These are phyloP conservation scores for Leucosticte australis DNA, from an alignment of 2,113 vertebrate species.

Conservation along the genomic window DNA sequence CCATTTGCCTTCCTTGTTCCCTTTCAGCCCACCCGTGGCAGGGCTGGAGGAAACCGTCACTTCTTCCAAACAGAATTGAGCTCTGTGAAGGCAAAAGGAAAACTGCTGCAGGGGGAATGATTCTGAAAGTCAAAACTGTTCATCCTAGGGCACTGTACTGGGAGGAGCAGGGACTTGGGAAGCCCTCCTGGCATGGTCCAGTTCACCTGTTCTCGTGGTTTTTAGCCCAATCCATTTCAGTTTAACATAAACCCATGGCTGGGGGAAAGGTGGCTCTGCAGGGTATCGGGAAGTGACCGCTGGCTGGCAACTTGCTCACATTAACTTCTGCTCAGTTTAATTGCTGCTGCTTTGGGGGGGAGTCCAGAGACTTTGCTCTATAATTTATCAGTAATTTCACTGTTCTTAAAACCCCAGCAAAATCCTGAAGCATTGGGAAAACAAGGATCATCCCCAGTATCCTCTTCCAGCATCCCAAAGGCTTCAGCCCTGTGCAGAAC, in stretches of 20 bases:
- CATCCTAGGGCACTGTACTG: not conserved
- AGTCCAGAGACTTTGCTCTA: not conserved
- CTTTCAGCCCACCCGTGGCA: not conserved
- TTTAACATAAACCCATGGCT: accelerated
- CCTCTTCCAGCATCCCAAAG: not conserved
- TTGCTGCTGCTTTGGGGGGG: accelerated
- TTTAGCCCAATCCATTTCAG: not conserved
- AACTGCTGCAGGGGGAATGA: not conserved
- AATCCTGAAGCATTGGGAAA: not conserved
- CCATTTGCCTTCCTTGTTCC: not conserved
- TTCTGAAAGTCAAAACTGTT: not conserved
- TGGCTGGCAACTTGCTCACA: not conserved
- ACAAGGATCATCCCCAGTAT: not conserved
- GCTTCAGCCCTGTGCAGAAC: not conserved
- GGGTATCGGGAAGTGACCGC: not conserved
- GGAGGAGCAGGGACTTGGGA: not conserved
- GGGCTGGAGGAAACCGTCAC: not conserved
- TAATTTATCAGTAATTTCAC: not conserved
- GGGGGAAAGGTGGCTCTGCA: not conserved
- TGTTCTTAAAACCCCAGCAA: not conserved
- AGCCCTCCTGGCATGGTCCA: not conserved
- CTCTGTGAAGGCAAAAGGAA: not conserved
- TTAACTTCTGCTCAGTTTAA: not conserved
- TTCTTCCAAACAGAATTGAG: not conserved
- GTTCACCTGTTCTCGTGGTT: not conserved